phyloP scores from a whole-genome alignment of 2,113 vertebrate genomes.

The Cyanoderma ruficeps region DNA sequence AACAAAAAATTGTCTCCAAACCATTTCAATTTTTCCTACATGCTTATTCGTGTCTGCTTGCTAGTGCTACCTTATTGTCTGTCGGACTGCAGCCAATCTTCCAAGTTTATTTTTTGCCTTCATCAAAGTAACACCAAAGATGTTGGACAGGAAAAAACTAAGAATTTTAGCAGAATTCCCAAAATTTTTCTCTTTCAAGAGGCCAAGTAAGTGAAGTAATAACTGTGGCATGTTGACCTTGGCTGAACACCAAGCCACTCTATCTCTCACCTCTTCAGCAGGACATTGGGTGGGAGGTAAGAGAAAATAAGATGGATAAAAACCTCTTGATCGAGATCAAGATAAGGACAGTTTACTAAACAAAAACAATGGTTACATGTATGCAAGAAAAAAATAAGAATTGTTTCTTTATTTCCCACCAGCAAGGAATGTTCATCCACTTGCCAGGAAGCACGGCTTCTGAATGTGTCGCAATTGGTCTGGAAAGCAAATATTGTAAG shows the following conservation, averaged over 20 bases:
- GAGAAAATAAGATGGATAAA: not conserved
- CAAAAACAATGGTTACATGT: not conserved
- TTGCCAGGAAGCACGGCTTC: not conserved
- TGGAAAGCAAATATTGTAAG: not conserved
- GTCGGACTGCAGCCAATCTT: not conserved
- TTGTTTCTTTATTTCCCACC: not conserved
- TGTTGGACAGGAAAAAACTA: not conserved
- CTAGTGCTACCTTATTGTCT: not conserved
- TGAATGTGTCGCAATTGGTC: not conserved
- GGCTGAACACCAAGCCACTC: not conserved
- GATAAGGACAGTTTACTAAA: not conserved
- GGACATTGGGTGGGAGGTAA: rapidly evolving
- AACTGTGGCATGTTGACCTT: not conserved
- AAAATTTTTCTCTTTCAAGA: not conserved
- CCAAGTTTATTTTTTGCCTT: not conserved
- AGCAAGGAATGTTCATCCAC: not conserved
- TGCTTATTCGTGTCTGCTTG: not conserved
- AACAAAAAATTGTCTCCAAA: not conserved
- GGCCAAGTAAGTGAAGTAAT: not conserved
- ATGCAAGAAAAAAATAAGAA: not conserved
- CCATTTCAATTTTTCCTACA: not conserved
- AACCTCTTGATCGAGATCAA: not conserved
- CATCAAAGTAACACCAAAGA: not conserved
- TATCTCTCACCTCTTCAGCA: not conserved
- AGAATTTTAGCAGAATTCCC: not conserved